Base-by-base conservation (phyloP, 2,888 invertebrate genomes). In the Drosophila meridiana region DNA sequence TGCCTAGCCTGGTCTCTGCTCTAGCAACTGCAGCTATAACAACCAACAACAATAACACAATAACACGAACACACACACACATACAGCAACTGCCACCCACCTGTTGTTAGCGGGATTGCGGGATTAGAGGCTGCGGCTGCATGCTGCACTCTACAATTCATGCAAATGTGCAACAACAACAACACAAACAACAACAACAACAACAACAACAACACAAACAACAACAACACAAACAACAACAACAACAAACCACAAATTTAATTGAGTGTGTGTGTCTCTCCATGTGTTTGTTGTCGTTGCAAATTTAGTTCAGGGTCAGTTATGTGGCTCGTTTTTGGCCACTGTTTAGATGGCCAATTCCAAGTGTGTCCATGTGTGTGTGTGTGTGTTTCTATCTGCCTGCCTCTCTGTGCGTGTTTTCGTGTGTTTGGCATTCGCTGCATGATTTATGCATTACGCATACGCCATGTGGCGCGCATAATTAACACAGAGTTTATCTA, bases 281-380 rank as follows among this genome's bases (percentile, higher is more conserved):
- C 20, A 20, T 20, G 20, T 20, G 50, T 52, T n/a, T 52, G 20
- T 52, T 36, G 50, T 20, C 50, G 34, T 72, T 76, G 76, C 72
- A 76, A 80, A 87, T 90, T 89, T 84, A 87, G 87, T 90, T 90
- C 87, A 87, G 87, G 87, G 87, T 90, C 87, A 87, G 71, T 73
- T 84, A 70, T 78, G 87, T 64, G 73, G 73, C 65, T 82, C 38
- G 75, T 56, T 74, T 86, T 83, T 88, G 72, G 83, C 69, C 76
- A 70, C 68, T 78, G 72, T 73, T 87, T 77, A 81, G 77, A 71
- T 47, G 68, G 80, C 70, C 73, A 84, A 82, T 82, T 82, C 65
- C 40, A 38, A 48, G 47, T 38, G 0, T 53, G 38, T 20, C 20
- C 20, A 1, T 47, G 6, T 48, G n/a, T 11, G 6, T 53, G 53